Evolutionary conservation across 2,113 vertebrate species (phyloP).

Genomic region (Heliornis fulica): DNA sequence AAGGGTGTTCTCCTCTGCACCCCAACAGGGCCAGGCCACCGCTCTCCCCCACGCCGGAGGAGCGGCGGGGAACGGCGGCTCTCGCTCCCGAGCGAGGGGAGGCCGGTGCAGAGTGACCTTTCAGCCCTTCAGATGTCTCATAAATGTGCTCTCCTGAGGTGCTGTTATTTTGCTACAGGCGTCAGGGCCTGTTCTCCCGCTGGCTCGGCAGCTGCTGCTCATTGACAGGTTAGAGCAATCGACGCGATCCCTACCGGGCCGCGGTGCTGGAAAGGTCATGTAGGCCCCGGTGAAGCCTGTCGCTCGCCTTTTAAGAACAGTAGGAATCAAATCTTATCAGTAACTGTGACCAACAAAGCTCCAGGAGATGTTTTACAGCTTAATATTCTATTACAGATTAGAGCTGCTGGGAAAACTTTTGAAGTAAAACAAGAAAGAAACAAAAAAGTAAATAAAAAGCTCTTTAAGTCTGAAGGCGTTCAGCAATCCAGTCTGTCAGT

Average conservation of each 20-base stretch:
- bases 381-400: constrained; percentile 31
- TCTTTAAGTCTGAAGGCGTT: background rate
- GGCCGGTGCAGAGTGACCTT: background rate
- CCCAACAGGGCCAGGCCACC: background rate
- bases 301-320: constrained; percentile 25
- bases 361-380: background rate
- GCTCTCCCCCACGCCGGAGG: background rate
- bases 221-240: background rate
- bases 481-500: background rate
- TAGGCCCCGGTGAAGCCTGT: background rate
- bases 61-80: background rate
- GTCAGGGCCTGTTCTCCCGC: constrained; percentile 22
- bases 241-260: background rate
- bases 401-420: background rate
- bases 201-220: constrained; percentile 9
- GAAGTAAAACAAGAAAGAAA: background rate
- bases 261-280: constrained; percentile 8
- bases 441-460: background rate
- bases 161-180: constrained; percentile 30
- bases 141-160: constrained; percentile 24
- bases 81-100: background rate
- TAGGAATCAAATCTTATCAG: constrained; percentile 43
- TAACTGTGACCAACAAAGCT: constrained; percentile 26
- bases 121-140: constrained; percentile 43
- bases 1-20: background rate